Percentiles rank a stretch among this genome's conserved stretches.
phyloP scores from a whole-genome alignment of 2,113 vertebrate species.

The Cariama cristata region DNA sequence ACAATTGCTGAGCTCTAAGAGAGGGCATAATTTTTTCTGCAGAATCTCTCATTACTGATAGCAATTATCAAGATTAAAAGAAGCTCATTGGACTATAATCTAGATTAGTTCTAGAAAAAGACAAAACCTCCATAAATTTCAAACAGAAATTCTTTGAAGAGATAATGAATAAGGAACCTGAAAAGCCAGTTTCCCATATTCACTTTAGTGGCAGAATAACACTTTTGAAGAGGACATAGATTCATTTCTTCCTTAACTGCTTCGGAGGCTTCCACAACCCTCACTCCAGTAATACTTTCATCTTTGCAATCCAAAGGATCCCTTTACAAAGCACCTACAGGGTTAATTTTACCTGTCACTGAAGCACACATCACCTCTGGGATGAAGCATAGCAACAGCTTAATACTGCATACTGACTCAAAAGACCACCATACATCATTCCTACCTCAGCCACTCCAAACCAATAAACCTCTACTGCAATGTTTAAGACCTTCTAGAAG shows the following conservation, averaged over 20 bases:
- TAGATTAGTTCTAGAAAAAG: not conserved
- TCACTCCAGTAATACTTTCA: not conserved
- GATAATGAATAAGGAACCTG: not conserved
- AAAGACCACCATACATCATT: not conserved
- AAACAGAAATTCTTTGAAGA: not conserved
- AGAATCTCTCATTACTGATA: not conserved
- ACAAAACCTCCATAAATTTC: not conserved
- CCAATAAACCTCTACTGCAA: not conserved
- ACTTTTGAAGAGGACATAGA: not conserved
- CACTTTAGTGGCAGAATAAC: not conserved
- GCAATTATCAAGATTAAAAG: not conserved
- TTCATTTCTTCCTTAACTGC: not conserved
- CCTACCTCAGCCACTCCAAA: not conserved
- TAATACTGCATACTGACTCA: not conserved
- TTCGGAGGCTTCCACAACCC: not conserved
- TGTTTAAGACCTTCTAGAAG: not conserved
- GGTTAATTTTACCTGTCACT: not conserved
- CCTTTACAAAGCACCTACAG: not conserved
- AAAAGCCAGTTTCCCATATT: not conserved
- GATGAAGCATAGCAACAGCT: not conserved
- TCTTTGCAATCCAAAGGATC: not conserved
- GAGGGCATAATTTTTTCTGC: not conserved
- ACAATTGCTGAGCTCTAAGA: not conserved
- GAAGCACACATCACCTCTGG: not conserved
- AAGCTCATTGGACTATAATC: not conserved